Evolutionary conservation across 2,888 invertebrate genomes (phyloP).

Genomic region (Hypena proboscidalis): DNA sequence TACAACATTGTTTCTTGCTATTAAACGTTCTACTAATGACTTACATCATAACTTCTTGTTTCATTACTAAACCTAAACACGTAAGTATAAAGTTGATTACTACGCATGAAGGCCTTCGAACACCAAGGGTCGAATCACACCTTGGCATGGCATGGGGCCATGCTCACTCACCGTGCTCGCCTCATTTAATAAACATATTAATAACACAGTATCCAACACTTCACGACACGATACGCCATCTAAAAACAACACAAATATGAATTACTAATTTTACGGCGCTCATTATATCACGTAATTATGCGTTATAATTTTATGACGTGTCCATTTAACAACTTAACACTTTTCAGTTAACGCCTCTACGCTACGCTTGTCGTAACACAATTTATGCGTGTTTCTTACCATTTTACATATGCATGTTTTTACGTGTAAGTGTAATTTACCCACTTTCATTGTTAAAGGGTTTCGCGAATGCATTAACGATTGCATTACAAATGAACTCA

Average conservation of each 20-base stretch:
- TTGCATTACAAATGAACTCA: slow-evolving; percentile 15
- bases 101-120: slow-evolving; percentile 25
- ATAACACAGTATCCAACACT: slow-evolving; percentile 66
- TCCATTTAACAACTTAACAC: slow-evolving; percentile 68
- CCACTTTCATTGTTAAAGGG: slow-evolving; percentile 23
- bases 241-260: slow-evolving; percentile 80
- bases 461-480: slow-evolving; percentile 10
- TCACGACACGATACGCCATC: slow-evolving; percentile 72
- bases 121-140: slow-evolving; percentile 18
- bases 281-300: slow-evolving; percentile 70
- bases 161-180: slow-evolving; percentile 64
- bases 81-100: slow-evolving; percentile 19
- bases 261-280: slow-evolving; percentile 76
- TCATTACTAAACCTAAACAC: slow-evolving; percentile 11
- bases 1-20: too few species aligned
- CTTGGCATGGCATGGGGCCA: slow-evolving; percentile 10
- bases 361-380: slow-evolving; percentile 35
- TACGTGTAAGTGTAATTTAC: slow-evolving; percentile 19
- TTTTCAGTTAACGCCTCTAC: slow-evolving; percentile 46
- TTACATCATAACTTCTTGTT: slow-evolving; percentile 6
- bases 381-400: slow-evolving; percentile 43
- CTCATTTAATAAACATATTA: slow-evolving; percentile 76
- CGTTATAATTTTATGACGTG: slow-evolving; percentile 72
- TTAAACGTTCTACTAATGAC: neutral
- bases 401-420: slow-evolving; percentile 29